A percentile compares a stretch with the other conserved stretches of the same genome.
Evolutionary conservation across 2,113 vertebrate genomes (phyloP).

Genomic region (Danionella cerebrum): DNA sequence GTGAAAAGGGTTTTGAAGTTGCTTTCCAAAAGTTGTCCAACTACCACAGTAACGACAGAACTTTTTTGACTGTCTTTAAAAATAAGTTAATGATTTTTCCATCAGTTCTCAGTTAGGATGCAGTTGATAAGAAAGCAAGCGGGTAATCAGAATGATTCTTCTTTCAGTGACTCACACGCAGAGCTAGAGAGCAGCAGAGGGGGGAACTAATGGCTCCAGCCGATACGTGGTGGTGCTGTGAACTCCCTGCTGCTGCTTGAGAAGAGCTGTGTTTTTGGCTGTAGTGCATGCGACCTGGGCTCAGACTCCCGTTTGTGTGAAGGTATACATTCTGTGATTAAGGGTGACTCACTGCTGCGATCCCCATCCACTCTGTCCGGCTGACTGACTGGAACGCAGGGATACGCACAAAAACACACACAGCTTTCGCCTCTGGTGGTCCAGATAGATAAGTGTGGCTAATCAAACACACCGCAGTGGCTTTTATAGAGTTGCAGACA

Average conservation of each 20-base stretch:
- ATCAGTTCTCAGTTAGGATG: not conserved
- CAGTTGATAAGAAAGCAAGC: not conserved
- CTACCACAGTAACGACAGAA: too few species aligned
- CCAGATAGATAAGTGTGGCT: too few species aligned
- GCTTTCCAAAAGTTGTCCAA: too few species aligned
- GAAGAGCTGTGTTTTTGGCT: constrained; percentile 36
- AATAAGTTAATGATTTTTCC: too few species aligned
- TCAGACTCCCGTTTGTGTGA: constrained; percentile 17
- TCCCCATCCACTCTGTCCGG: constrained; percentile 32
- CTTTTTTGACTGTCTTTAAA: too few species aligned
- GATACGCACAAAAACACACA: too few species aligned
- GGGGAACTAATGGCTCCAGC: constrained; percentile 9
- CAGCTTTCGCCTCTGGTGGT: too few species aligned
- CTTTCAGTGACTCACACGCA: not conserved
- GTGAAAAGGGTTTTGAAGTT: too few species aligned
- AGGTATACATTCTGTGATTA: too few species aligned
- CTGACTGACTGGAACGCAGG: constrained; percentile 9
- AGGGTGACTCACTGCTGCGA: constrained; percentile 38
- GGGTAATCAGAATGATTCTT: not conserved
- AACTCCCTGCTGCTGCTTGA: constrained; percentile 26
- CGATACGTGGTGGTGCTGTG: not conserved
- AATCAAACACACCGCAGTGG: too few species aligned
- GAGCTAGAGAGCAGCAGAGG: not conserved
- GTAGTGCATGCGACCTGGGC: constrained; percentile 24
- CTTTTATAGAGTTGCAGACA: too few species aligned